Evolutionary conservation across 2,113 vertebrate genomes (phyloP), one percentile per base, ranked within the genome.

Genomic region (Vidua chalybeata): DNA sequence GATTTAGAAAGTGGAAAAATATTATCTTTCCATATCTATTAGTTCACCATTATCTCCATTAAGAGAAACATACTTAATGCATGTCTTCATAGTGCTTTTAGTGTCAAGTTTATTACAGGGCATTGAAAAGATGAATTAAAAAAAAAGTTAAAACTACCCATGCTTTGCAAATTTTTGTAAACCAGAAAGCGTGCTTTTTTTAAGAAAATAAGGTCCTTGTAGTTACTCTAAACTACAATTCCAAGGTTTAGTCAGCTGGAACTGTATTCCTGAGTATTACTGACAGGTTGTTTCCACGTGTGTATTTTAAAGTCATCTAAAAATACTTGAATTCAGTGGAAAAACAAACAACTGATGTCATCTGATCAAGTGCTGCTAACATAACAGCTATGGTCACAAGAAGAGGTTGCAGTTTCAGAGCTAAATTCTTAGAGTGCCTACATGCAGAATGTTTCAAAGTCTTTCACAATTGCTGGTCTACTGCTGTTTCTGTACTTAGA

Each of bases 271-370:
- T 7, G 39, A 61, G 31, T 76, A 69, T 33, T 87, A 45, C 6
- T 86, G 61, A 72, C 20, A 10, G 91, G 81, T 62, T 92, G 52
- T 80, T 93, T 89, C 78, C 63, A 31, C 12, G 17, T 22, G 7
- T 59, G 15, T 91, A 88, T 86, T 91, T 86, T 91, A 93, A 97
- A 89, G 64, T 49, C 41, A 79, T 62, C 62, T 89, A 95, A 97
- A 96, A 96, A 93, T 92, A 95, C 52, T 80, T 75, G 55, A 62
- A 75, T 92, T 75, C 55, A 73, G 77, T 93, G 79, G 93, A 89
- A 89, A 95, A 96, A 77, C 71, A 90, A 97, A 93, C 68, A 79
- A 52, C 21, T 93, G 54, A 39, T 94, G 72, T 92, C 9, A 93
- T 91, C 67, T 94, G 69, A 52, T 74, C 23, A 77, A 76, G 37